These are phyloP conservation scores for Colletes collaris DNA, from an alignment of 2,888 invertebrate species.

Conservation along the genomic window DNA sequence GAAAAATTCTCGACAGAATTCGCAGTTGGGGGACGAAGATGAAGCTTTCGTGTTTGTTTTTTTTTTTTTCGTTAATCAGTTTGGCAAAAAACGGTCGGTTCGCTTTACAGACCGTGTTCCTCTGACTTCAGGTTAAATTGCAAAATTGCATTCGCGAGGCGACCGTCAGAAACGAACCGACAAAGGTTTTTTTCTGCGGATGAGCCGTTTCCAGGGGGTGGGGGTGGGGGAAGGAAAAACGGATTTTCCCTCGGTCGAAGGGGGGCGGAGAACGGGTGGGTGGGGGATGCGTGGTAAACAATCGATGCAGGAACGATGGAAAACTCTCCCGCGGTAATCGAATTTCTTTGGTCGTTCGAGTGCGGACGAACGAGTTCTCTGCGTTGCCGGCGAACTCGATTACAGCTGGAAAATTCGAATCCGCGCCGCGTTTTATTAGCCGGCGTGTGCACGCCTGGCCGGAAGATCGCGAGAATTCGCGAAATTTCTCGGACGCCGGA, in stretches of 20 bases:
- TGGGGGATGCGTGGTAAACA: conserved; percentile 20
- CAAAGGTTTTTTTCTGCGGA: conserved; percentile 31
- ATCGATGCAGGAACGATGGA: conserved; percentile 25
- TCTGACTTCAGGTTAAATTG: conserved; percentile 41
- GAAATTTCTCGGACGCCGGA: conserved; percentile 5
- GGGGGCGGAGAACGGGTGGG: background rate
- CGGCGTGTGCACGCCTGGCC: background rate
- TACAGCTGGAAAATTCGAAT: conserved; percentile 22
- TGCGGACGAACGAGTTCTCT: conserved; percentile 10
- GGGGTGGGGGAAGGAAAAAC: conserved; percentile 10
- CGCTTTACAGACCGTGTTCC: conserved; percentile 28
- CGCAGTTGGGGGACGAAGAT: too few species aligned
- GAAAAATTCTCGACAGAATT: too few species aligned
- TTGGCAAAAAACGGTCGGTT: conserved; percentile 21
- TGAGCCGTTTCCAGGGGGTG: background rate
- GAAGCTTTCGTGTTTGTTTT: too few species aligned
- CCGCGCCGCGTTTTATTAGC: conserved; percentile 14
- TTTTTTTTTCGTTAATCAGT: background rate
- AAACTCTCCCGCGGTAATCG: conserved; percentile 21
- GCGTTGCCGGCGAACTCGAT: conserved; percentile 16
- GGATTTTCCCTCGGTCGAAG: conserved; percentile 1
- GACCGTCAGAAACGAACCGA: conserved; percentile 22
- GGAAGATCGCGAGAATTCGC: conserved; percentile 12
- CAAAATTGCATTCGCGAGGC: conserved; percentile 32
- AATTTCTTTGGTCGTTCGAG: conserved; percentile 24